Evolutionary conservation across 2,888 invertebrate species (phyloP), one percentile per base, ranked within the genome.

Genomic region (Lordiphosa andalusiaca): DNA sequence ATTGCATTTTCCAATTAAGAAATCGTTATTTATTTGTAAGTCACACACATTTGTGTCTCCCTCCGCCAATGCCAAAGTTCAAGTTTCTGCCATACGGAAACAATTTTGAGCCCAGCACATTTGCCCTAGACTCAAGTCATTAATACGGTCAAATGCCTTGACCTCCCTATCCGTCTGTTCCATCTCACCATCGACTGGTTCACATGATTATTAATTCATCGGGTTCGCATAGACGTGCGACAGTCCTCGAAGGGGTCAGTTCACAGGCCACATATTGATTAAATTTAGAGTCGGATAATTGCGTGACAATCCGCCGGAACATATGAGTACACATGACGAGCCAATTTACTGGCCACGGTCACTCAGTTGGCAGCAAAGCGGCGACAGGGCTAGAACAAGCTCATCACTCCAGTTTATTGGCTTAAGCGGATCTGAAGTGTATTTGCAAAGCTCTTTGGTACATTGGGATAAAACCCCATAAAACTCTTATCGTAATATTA

Each of bases 171-270:
- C 63, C 49, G 13, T 13, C 37, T 56, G 50, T 46, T 46, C 50
- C 57, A 57, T 63, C 64, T 56, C 39, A 30, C 56, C 44, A 47
- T 47, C 41, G 48, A 58, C 73, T 52, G 48, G 66, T 77, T 77
- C 82, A 69, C 82, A 77, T 82, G 62, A 67, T 77, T 52, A 75
- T 75, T 82, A 48, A 77, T 77, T 75, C 61, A 76, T 35, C 6
- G 23, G 48, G 46, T 33, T 60, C 41, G 53, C 47, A 53, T 53
- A 58, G 38, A 12, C 40, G 19, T 21, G 40, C 10, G 38, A 30
- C 16, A 13, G 38, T 40, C 25, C n/a, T 9, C 25, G 4, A 16
- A 25, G 30, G 30, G 30, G n/a, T 23, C 36, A 21, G 16, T 12
- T 50, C 44, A 40, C 63, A 51, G 6, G 9, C 13, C 35, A n/a